These are phyloP conservation scores for Scaptomyza reducta DNA, from an alignment of 2,888 invertebrate genomes.

Conservation along the genomic window DNA sequence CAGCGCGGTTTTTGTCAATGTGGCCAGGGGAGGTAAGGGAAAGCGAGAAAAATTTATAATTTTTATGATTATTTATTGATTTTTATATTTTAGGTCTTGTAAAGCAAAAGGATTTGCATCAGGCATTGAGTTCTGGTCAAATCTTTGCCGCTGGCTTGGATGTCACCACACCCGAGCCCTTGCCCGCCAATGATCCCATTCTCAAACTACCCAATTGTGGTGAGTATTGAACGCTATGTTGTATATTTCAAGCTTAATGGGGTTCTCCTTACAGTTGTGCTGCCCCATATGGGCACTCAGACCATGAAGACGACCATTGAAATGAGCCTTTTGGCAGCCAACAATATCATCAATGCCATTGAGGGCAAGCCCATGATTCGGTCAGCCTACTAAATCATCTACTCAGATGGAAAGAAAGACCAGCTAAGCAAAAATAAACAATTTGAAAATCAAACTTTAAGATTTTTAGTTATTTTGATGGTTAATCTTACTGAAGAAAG, in stretches of 20 bases:
- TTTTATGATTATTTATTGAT: not conserved
- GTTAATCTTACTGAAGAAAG: too few relatives aligned
- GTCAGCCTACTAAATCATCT: constrained; percentile 82
- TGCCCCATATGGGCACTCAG: constrained; percentile 95
- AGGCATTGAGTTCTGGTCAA: constrained; percentile 89
- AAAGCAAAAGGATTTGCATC: constrained; percentile 91
- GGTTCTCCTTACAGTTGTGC: constrained; percentile 86
- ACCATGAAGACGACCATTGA: constrained; percentile 90
- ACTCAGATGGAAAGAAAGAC: not conserved
- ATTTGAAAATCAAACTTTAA: too few relatives aligned
- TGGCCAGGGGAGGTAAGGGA: constrained; percentile 88
- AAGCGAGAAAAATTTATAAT: not conserved
- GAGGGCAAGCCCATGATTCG: constrained; percentile 89
- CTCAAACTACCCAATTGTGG: constrained; percentile 92
- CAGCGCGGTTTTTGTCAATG: constrained; percentile 93
- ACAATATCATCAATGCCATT: constrained; percentile 91
- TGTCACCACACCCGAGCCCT: constrained; percentile 95
- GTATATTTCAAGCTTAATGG: not conserved
- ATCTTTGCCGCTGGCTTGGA: constrained; percentile 96
- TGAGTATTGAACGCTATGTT: constrained; percentile 78
- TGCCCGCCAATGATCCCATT: constrained; percentile 92
- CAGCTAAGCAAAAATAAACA: too few relatives aligned
- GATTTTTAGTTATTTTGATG: too few relatives aligned
- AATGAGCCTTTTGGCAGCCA: constrained; percentile 92
- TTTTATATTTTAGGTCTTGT: constrained; percentile 86